Evolutionary conservation across 2,113 vertebrate species (phyloP).

Genomic region (Saccopteryx leptura): DNA sequence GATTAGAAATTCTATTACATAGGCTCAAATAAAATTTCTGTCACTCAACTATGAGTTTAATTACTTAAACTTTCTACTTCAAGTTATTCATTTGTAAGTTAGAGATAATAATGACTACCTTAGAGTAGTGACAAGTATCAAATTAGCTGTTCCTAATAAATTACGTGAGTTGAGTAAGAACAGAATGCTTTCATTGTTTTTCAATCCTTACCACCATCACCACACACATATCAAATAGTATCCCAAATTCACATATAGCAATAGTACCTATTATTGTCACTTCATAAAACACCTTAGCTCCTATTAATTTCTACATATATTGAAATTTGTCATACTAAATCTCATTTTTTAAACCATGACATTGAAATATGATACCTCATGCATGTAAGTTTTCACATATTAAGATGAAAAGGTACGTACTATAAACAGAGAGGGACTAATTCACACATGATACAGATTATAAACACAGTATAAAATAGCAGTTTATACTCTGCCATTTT

Average conservation of each 20-base stretch:
- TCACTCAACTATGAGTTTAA: background rate
- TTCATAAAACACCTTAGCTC: background rate
- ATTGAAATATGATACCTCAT: slow-evolving; percentile 2
- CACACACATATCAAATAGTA: background rate
- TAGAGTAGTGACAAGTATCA: background rate
- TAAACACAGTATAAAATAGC: background rate
- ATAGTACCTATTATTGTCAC: background rate
- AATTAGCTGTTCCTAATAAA: background rate
- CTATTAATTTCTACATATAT: background rate
- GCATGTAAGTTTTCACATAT: background rate
- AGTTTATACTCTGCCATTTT: background rate
- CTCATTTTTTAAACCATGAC: background rate
- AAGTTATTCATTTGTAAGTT: slow-evolving; percentile 21
- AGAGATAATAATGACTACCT: background rate
- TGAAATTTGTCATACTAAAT: background rate
- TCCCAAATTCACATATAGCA: background rate
- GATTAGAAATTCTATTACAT: background rate
- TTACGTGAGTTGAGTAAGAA: background rate
- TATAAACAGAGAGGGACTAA: background rate
- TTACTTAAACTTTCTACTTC: background rate
- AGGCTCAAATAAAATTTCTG: background rate
- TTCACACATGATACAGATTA: background rate
- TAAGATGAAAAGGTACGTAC: background rate
- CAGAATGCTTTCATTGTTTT: background rate
- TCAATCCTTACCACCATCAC: background rate